Evolutionary conservation across 1,140 invertebrate genomes (phyloP).

Genomic region (Goniozus legneri): DNA sequence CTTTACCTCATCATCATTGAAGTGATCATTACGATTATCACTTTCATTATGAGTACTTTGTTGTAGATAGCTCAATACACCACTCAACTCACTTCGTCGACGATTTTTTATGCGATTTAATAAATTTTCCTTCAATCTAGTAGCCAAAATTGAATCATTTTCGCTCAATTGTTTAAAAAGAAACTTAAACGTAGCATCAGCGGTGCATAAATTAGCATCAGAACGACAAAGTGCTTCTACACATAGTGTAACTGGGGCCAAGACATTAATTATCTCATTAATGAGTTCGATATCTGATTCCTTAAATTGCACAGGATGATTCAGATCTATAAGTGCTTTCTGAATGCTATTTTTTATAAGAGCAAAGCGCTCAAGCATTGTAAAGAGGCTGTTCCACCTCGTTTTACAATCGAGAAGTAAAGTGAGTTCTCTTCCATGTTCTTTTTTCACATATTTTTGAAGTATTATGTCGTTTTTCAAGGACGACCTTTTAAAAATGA

Average conservation of each 20-base stretch:
- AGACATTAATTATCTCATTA: slow-evolving; percentile 1
- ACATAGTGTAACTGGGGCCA: neutral
- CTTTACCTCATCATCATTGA: neutral
- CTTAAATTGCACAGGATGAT: neutral
- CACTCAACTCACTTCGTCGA: neutral
- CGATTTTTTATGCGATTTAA: neutral
- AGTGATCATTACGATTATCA: too few relatives aligned
- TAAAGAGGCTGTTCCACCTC: slow-evolving; percentile 20
- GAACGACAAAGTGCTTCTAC: neutral
- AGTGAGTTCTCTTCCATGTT: slow-evolving; percentile 9
- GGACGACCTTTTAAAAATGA: slow-evolving; percentile 15
- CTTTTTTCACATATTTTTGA: slow-evolving; percentile 18
- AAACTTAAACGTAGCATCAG: neutral
- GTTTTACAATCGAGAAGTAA: slow-evolving; percentile 14
- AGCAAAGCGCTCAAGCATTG: slow-evolving; percentile 20
- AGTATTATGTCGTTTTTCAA: slow-evolving; percentile 17
- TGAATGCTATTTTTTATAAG: slow-evolving; percentile 19
- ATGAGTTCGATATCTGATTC: slow-evolving; percentile 17
- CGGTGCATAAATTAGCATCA: neutral
- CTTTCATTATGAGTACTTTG: too few relatives aligned
- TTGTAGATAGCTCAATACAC: neutral
- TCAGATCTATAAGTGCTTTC: slow-evolving; percentile 25
- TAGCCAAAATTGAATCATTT: neutral
- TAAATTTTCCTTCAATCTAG: neutral
- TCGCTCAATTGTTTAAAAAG: neutral